Percentiles rank a stretch among this genome's conserved stretches.
Conservation (phyloP, 2,113 vertebrate genomes). For the Erpornis zantholeuca region DNA sequence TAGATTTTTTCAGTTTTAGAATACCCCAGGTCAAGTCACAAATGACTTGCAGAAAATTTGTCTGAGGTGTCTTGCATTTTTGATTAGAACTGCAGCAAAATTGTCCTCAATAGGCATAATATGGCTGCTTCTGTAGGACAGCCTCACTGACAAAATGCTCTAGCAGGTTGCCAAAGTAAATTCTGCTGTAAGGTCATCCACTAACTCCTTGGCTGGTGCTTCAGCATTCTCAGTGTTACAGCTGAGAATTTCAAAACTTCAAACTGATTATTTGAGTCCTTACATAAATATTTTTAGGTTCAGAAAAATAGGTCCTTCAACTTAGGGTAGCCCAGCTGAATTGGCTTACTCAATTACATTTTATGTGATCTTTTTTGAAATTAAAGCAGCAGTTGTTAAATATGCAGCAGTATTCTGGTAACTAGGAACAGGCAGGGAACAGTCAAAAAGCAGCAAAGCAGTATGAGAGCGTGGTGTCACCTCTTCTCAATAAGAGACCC, state of each 20-base stretch:
- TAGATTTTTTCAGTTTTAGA: background rate
- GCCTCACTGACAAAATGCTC: background rate
- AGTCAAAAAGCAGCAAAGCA: background rate
- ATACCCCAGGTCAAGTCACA: background rate
- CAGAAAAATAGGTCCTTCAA: background rate
- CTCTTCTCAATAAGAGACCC: background rate
- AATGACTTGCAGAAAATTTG: conserved; percentile 2
- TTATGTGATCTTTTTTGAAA: background rate
- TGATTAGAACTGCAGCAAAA: conserved; percentile 29
- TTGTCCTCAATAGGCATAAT: background rate
- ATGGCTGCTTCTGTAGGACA: background rate
- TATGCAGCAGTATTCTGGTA: background rate
- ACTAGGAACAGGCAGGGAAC: background rate
- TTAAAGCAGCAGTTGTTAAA: background rate
- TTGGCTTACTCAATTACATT: background rate
- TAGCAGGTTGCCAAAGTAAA: conserved; percentile 22
- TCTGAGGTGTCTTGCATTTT: conserved; percentile 8
- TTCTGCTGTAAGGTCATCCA: conserved; percentile 25
- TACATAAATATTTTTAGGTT: background rate
- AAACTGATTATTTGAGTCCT: background rate
- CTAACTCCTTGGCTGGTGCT: background rate
- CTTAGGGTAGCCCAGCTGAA: background rate
- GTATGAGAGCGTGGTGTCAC: background rate
- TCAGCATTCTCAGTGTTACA: background rate
- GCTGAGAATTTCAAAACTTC: background rate